Conservation (phyloP, 2,113 vertebrate species). For the Vombatus ursinus region DNA sequence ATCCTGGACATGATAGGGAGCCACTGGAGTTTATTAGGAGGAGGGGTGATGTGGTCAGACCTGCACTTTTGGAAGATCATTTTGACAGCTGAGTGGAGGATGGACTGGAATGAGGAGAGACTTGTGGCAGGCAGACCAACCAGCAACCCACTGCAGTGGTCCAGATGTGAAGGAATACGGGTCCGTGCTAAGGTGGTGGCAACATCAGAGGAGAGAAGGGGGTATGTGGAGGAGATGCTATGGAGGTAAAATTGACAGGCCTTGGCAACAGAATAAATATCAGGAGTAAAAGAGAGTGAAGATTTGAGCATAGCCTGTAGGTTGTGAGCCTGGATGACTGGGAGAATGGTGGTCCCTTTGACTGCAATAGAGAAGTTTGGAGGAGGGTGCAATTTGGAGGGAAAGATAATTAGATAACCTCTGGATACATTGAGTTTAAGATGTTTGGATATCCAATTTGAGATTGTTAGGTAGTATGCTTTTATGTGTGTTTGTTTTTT, state of each 20-base stretch:
- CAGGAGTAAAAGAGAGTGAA: not conserved
- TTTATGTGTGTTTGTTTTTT: not conserved
- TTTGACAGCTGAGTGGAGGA: not conserved
- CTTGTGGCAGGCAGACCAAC: not conserved
- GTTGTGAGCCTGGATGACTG: not conserved
- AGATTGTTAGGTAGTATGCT: not conserved
- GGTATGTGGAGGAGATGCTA: not conserved
- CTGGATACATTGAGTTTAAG: not conserved
- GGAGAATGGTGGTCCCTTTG: not conserved
- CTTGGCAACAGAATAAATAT: not conserved
- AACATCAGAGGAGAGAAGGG: not conserved
- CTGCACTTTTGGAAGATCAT: not conserved
- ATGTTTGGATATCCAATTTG: not conserved
- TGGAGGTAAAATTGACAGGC: not conserved
- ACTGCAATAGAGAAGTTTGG: not conserved
- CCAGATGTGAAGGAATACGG: not conserved
- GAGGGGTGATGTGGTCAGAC: not conserved
- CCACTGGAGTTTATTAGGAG: not conserved
- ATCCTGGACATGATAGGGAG: not conserved
- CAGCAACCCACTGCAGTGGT: not conserved
- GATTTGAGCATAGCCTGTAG: not conserved
- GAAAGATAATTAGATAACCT: not conserved
- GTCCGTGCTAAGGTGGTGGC: not conserved
- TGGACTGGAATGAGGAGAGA: not conserved
- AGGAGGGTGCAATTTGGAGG: not conserved